A percentile compares a stretch with the other conserved stretches of the same genome.
These are phyloP conservation scores for Gambusia yucatana DNA, from an alignment of 2,797 vertebrate genomes.

Conservation along the genomic window DNA sequence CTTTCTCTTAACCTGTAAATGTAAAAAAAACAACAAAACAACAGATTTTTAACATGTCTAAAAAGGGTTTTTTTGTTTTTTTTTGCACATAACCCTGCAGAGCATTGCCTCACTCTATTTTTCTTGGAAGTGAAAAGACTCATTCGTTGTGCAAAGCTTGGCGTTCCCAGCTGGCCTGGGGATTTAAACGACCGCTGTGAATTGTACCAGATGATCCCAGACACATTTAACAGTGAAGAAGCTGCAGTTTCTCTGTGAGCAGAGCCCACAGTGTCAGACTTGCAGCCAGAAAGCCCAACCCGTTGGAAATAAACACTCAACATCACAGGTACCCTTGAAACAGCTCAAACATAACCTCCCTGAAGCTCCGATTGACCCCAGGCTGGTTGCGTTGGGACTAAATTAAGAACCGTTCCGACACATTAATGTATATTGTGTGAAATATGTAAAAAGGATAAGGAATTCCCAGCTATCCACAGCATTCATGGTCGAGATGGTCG, in stretches of 20 bases:
- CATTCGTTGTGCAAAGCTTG: neutral
- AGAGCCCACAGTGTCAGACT: neutral
- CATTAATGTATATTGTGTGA: slow-evolving; percentile 39
- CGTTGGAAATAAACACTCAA: neutral
- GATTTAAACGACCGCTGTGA: slow-evolving; percentile 11
- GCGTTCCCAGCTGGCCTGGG: slow-evolving; percentile 67
- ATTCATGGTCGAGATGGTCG: slow-evolving; percentile 34
- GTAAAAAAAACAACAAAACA: no score
- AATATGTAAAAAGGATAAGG: slow-evolving; percentile 1
- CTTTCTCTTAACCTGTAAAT: neutral
- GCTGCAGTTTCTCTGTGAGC: neutral
- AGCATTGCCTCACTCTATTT: neutral
- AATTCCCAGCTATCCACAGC: slow-evolving; percentile 6
- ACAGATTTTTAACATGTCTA: neutral
- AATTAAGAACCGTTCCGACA: neutral
- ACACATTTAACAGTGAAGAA: slow-evolving; percentile 9
- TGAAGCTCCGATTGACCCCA: neutral
- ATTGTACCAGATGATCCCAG: neutral
- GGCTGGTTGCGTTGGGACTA: neutral
- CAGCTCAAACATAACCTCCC: neutral
- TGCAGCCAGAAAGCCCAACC: neutral
- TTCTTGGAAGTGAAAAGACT: neutral
- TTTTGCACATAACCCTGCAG: slow-evolving; percentile 4
- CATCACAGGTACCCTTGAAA: neutral
- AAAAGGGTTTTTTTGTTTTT: slow-evolving; percentile 13